phyloP scores from a whole-genome alignment of 2,888 invertebrate genomes.

The Drosophila kuntzei region DNA sequence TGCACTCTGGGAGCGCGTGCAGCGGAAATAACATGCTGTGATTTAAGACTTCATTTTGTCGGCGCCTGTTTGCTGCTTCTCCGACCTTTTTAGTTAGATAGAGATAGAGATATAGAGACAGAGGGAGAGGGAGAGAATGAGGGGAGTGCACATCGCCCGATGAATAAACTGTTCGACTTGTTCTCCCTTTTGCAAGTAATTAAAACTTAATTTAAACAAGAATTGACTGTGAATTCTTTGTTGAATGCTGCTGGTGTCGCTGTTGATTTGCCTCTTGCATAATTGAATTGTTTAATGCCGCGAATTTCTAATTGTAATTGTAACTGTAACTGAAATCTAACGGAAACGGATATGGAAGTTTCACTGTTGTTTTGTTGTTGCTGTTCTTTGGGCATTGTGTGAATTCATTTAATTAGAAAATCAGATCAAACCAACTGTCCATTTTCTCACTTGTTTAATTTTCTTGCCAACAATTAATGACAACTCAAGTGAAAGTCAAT shows the following conservation, averaged over 20 bases:
- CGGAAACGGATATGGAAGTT: conserved; percentile 76
- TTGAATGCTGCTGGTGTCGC: conserved; percentile 38
- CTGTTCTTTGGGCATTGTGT: conserved; percentile 46
- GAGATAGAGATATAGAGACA: not conserved
- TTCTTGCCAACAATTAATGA: conserved; percentile 26
- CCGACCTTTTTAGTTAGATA: conserved; percentile 14
- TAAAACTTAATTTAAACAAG: conserved; percentile 55
- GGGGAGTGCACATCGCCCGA: conserved; percentile 8
- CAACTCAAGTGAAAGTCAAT: conserved; percentile 11
- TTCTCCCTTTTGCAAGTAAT: conserved; percentile 42
- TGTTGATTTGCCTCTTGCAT: conserved; percentile 63
- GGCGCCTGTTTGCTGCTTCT: conserved; percentile 46
- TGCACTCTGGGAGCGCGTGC: conserved; percentile 51
- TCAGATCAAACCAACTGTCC: conserved; percentile 50
- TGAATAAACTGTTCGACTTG: conserved; percentile 28
- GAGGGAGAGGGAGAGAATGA: not conserved
- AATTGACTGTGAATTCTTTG: conserved; percentile 33
- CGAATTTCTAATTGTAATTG: conserved; percentile 70
- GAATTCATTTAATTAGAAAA: conserved; percentile 68
- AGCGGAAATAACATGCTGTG: conserved; percentile 83
- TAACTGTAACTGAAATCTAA: conserved; percentile 36
- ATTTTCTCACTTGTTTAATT: conserved; percentile 56
- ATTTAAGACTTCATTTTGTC: conserved; percentile 82
- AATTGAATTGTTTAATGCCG: conserved; percentile 78
- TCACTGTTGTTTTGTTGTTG: conserved; percentile 37